These are phyloP conservation scores for Drosophila tani DNA, from an alignment of 1,140 invertebrate species.

Conservation along the genomic window DNA sequence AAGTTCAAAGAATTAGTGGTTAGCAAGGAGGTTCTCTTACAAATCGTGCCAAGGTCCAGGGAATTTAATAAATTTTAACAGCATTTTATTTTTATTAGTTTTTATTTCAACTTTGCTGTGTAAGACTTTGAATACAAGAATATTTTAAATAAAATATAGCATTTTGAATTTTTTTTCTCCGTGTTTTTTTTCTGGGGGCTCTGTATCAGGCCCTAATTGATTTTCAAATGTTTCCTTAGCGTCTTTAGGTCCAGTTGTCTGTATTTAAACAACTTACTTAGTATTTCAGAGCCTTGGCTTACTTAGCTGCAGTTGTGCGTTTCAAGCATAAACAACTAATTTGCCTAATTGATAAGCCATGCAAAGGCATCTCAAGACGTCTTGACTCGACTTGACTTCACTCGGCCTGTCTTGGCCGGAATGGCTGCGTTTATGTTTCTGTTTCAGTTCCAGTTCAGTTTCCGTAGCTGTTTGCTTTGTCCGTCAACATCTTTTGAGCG, in stretches of 20 bases:
- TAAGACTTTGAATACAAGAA: too few species aligned
- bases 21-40: not conserved
- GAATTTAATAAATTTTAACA: not conserved
- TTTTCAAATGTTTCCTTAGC: slow-evolving; percentile 54
- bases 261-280: slow-evolving; percentile 42
- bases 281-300: slow-evolving; percentile 29
- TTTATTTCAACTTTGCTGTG: not conserved
- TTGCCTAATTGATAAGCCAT: slow-evolving; percentile 78
- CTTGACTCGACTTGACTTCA: slow-evolving; percentile 33
- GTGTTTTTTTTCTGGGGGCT: not conserved
- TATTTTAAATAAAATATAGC: not conserved
- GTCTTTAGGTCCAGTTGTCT: slow-evolving; percentile 37
- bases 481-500: slow-evolving; percentile 71
- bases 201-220: slow-evolving; percentile 48
- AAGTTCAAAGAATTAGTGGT: not conserved
- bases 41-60: not conserved
- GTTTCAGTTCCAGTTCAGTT: slow-evolving; percentile 16
- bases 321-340: slow-evolving; percentile 64
- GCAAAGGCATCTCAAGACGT: slow-evolving; percentile 60
- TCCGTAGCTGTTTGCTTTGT: slow-evolving; percentile 63
- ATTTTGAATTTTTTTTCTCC: slow-evolving; percentile 1
- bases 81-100: too few species aligned
- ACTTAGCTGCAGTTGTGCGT: slow-evolving; percentile 43
- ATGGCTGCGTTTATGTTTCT: slow-evolving; percentile 10
- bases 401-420: slow-evolving; percentile 11